These are phyloP conservation scores for Alitta virens DNA, from an alignment of 2,888 invertebrate species.

Conservation along the genomic window DNA sequence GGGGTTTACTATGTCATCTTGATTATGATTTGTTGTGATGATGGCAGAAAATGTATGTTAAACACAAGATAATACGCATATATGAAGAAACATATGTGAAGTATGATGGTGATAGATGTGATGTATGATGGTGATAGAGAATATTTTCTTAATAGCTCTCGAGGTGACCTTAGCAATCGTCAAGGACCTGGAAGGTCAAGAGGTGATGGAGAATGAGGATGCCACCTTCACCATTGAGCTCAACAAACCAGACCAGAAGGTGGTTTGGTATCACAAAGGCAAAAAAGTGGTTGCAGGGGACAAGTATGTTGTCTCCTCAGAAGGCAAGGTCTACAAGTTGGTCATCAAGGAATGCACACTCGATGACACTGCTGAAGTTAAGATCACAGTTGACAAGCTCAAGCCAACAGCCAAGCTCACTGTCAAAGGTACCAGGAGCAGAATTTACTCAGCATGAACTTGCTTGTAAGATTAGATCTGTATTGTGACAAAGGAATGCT, in stretches of 20 bases:
- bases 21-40: too few relatives aligned
- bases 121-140: too few relatives aligned
- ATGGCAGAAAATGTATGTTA: too few relatives aligned
- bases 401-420: slow-evolving; percentile 13
- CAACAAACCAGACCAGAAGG: slow-evolving; percentile 65
- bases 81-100: too few relatives aligned
- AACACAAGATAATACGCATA: too few relatives aligned
- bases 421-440: slow-evolving; percentile 13
- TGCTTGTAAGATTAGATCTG: too few relatives aligned
- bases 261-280: slow-evolving; percentile 54
- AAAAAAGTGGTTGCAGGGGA: slow-evolving; percentile 82
- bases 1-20: too few relatives aligned
- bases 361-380: slow-evolving; percentile 61
- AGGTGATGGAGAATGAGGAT: slow-evolving; percentile 55
- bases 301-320: slow-evolving; percentile 70
- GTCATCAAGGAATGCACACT: slow-evolving; percentile 37
- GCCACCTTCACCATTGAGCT: slow-evolving; percentile 80
- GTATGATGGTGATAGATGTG: too few relatives aligned
- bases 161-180: too few relatives aligned
- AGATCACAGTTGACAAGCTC: not conserved
- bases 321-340: slow-evolving; percentile 60
- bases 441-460: too few relatives aligned
- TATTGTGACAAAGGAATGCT: too few relatives aligned
- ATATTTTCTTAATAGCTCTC: too few relatives aligned
- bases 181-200: slow-evolving; percentile 19